Conservation (phyloP, 2,113 vertebrate species). For the Thamnaconus septentrionalis region DNA sequence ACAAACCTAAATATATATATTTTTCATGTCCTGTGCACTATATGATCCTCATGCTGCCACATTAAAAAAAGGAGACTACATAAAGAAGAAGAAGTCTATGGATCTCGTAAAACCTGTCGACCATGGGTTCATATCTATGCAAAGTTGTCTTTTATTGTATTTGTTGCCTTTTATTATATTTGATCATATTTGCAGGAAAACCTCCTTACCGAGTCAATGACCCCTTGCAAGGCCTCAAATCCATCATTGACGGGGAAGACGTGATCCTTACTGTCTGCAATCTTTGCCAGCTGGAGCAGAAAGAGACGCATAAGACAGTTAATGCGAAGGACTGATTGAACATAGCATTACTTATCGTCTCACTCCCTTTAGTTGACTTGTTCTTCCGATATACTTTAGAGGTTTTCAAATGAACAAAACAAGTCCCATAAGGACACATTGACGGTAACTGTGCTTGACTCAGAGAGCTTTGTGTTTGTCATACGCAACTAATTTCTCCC, state of each 20-base stretch:
- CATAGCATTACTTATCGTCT: not conserved
- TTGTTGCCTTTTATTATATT: too few species aligned
- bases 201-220: constrained; percentile 94
- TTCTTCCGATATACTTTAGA: constrained; percentile 5
- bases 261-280: constrained; percentile 96
- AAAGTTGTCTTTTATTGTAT: too few species aligned
- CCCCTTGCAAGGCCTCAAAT: constrained; percentile 93
- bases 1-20: too few species aligned
- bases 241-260: constrained; percentile 98
- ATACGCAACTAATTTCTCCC: not conserved
- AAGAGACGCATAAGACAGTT: constrained; percentile 8
- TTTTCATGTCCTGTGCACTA: too few species aligned
- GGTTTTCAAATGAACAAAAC: constrained; percentile 1
- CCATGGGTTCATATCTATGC: not conserved
- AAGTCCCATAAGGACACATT: not conserved
- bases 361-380: not conserved
- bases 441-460: too few species aligned
- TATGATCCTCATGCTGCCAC: too few species aligned
- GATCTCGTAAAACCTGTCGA: not conserved
- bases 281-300: constrained; percentile 86
- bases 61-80: too few species aligned
- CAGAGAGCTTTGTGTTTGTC: too few species aligned
- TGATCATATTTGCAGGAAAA: not conserved
- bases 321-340: not conserved
- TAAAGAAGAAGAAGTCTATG: too few species aligned